Evolutionary conservation across 2,888 invertebrate species (phyloP), one percentile per base, ranked within the genome.

Genomic region (Nowickia ferox): DNA sequence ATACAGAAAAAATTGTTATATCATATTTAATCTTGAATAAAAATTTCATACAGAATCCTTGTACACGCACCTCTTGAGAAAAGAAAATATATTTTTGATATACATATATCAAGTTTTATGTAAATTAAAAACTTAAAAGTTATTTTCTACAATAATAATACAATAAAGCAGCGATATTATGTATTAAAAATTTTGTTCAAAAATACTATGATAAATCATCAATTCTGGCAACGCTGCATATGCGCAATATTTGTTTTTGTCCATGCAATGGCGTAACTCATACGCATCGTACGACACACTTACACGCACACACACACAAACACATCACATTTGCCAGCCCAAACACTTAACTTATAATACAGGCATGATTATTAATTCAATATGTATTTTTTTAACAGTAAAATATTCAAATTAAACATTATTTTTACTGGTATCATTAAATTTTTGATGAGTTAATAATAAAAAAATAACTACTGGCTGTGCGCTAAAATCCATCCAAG

Each of bases 381-480:
- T 74, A 61, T 30, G 30, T 30, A 30, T 30, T 55, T 84, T 63
- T n/a, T 17, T 77, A 83, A 78, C 77, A 74, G 83, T 72, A 68
- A 78, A 84, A 72, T 68, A 51, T 81, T 75, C 53, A 75, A 57
- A 75, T 81, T 61, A 68, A 68, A 68, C 30, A 53, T 83, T 55
- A 19, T 72, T 84, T 66, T 78, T 51, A 72, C 71, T 72, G 44
- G 66, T 66, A 51, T 53, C 72, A 74, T 77, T 68, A 72, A 83
- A 66, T 72, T 57, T 71, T 78, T 84, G 83, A 84, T 84, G 72
- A 84, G 83, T 84, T 84, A 84, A 84, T 78, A 84, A 30, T 30
- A 66, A 55, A 69, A 75, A 55, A 59, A 19, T 15, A 65, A 68
- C 30, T 48, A 72, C 51, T 79, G 79, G 68, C 40, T 69, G 46